phyloP scores from a whole-genome alignment of 2,113 vertebrate species.

The Tympanuchus pallidicinctus region DNA sequence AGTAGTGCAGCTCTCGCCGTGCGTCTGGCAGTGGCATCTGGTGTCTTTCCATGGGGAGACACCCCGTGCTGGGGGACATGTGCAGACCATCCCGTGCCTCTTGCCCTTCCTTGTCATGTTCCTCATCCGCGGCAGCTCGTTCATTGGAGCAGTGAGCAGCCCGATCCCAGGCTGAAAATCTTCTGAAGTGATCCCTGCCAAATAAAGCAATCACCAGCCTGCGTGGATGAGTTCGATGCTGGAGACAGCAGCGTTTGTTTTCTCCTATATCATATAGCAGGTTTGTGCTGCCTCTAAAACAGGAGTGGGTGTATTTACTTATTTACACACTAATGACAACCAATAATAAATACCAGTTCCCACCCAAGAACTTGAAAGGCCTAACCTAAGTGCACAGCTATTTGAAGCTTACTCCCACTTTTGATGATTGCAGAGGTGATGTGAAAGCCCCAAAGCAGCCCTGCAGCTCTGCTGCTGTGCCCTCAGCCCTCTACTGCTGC shows the following conservation, averaged over 20 bases:
- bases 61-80: conserved; percentile 3
- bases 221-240: background rate
- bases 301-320: conserved; percentile 41
- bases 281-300: background rate
- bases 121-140: conserved; percentile 23
- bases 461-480: background rate
- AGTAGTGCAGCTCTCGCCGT: background rate
- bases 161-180: background rate
- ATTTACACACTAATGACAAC: conserved; percentile 13
- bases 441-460: background rate
- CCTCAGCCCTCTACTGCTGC: background rate
- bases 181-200: background rate
- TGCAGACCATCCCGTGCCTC: conserved; percentile 25
- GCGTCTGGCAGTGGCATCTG: conserved; percentile 14
- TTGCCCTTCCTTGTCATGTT: background rate
- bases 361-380: conserved; percentile 21
- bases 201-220: background rate
- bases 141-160: conserved; percentile 4
- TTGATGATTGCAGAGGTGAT: background rate
- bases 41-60: conserved; percentile 36
- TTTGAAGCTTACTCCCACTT: background rate
- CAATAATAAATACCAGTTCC: conserved; percentile 18
- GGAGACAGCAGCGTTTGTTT: background rate
- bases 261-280: background rate
- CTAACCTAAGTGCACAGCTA: background rate